Evolutionary conservation across 1,140 invertebrate genomes (phyloP).

Genomic region (Bombus superbus): DNA sequence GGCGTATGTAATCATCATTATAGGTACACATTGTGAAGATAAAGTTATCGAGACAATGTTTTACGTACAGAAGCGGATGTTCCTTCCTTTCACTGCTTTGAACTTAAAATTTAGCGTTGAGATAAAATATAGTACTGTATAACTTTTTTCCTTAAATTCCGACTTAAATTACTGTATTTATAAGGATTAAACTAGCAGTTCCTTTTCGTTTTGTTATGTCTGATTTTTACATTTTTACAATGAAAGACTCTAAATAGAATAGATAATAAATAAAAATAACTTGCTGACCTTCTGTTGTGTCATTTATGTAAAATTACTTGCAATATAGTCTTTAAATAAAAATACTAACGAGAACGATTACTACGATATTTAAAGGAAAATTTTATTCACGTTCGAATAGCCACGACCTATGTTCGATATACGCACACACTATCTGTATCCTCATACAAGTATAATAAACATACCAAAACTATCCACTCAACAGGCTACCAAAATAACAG

Average conservation of each 20-base stretch:
- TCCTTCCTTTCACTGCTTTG: not conserved
- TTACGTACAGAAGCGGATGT: not conserved
- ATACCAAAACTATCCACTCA: constrained; percentile 36
- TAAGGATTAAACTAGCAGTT: not conserved
- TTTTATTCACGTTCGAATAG: constrained; percentile 14
- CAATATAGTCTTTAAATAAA: not conserved
- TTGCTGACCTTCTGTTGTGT: not conserved
- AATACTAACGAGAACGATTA: not conserved
- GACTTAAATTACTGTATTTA: not conserved
- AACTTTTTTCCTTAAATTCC: not conserved
- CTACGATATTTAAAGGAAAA: not conserved
- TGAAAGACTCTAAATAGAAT: no score
- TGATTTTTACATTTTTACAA: not conserved
- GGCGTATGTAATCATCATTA: not conserved
- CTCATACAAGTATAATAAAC: constrained; percentile 37
- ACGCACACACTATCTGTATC: constrained; percentile 20
- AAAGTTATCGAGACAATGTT: constrained; percentile 18
- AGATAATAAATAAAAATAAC: not conserved
- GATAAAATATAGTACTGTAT: not conserved
- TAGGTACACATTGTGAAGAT: constrained; percentile 15
- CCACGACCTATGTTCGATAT: constrained; percentile 12
- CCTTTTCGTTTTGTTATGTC: no score
- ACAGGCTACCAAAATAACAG: constrained; percentile 45
- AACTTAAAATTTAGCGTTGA: not conserved
- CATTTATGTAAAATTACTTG: not conserved